Percentiles rank a stretch among this genome's conserved stretches.
phyloP scores from a whole-genome alignment of 2,113 vertebrate genomes.

The Corydoras maculifer region DNA sequence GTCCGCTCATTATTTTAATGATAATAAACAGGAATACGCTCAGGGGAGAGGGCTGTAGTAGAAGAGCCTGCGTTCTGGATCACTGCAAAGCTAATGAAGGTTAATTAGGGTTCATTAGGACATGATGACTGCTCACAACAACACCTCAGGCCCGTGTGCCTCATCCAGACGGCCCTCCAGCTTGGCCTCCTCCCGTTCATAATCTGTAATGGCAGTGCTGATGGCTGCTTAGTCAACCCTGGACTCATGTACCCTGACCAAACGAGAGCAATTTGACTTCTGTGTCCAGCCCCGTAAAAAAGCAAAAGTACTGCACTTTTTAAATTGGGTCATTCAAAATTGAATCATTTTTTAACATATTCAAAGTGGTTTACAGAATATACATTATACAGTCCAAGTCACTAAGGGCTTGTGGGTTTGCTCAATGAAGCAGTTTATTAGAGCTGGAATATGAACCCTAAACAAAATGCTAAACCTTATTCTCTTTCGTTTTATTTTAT shows the following conservation, averaged over 20 bases:
- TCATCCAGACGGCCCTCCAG: slow-evolving; percentile 18
- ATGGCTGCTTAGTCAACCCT: slow-evolving; percentile 2
- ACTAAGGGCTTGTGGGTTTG: no score
- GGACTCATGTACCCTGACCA: slow-evolving; percentile 21
- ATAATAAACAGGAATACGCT: slow-evolving; percentile 44
- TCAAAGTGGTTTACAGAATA: no score
- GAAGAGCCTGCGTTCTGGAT: slow-evolving; percentile 40
- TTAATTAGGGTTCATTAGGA: slow-evolving; percentile 53
- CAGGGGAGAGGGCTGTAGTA: slow-evolving; percentile 29
- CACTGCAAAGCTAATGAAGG: slow-evolving; percentile 51
- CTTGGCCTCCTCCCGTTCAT: slow-evolving; percentile 18
- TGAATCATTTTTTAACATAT: no score
- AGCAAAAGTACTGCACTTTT: slow-evolving; percentile 2
- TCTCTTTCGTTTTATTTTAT: background rate
- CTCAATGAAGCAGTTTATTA: no score
- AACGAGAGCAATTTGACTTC: slow-evolving; percentile 3
- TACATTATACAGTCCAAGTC: no score
- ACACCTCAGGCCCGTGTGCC: slow-evolving; percentile 21
- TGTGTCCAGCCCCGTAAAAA: background rate
- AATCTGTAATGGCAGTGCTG: slow-evolving; percentile 14
- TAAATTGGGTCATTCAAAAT: background rate
- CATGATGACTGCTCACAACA: slow-evolving; percentile 37
- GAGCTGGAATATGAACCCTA: background rate
- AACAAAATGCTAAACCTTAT: no score
- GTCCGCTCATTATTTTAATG: slow-evolving; percentile 38